Base-by-base conservation (phyloP, 2,797 vertebrate genomes). In the Eptatretus atami region DNA sequence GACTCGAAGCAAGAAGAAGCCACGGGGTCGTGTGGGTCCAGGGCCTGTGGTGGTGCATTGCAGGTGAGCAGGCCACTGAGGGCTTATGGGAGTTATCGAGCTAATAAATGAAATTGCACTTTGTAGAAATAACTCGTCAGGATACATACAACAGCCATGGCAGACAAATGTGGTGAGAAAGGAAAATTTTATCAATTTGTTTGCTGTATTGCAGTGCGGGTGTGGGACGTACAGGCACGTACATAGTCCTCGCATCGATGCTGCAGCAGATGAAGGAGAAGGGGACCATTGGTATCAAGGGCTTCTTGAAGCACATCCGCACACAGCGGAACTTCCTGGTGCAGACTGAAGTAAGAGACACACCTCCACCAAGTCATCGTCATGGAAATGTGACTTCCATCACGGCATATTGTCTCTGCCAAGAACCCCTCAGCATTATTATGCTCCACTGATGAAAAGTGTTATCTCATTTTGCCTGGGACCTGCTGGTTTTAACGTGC, bases 211-310 rank as follows among this genome's bases (percentile, higher is more conserved):
- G 25, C 71, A 98, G 92, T 60, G 87, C 90, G 63, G 92, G 90
- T 2, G 86, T 94, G 65, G 92, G 86, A 64, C 77, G 84, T 67
- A 94, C 84, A 2, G 88, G 86, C 13, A 88, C 86, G 1, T 98
- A 90, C 69, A 84, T 98, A 66, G 86, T 94, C 64, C 71, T 98
- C 71, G 92, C 95, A 75, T 94, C 86, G 69, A 93, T 98, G 90
- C 65, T 98, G 70, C 82, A 80, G 67, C 88, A 93, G 74, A 85
- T 93, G 60, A 76, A 77, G 64, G 77, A 81, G 0, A 80, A 90
- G 69, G 77, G 80, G 57, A 76, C 71, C 1, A 78, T 96, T 72
- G 86, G 88, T 69, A 65, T 96, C 69, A 78, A 79, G 63, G 84
- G 81, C 65, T 96, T 92, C 76, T 76, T 98, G 69, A 93, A 92